These are phyloP conservation scores for Pampusana beccarii DNA, from an alignment of 2,113 vertebrate genomes.

Conservation along the genomic window DNA sequence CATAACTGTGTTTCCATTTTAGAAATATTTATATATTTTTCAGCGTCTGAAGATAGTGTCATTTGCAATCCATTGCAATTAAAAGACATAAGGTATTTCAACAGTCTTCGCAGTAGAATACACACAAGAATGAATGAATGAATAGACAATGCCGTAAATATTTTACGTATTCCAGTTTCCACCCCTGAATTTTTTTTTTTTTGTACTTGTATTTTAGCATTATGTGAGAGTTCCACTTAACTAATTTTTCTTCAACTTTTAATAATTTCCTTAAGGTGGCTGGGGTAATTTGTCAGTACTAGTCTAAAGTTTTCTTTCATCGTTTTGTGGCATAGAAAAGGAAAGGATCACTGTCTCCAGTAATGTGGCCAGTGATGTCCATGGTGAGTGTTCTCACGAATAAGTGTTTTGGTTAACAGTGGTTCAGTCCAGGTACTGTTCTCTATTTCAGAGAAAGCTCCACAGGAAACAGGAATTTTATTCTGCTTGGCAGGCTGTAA, in stretches of 20 bases:
- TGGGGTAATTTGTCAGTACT: neutral
- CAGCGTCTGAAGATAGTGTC: neutral
- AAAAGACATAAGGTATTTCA: neutral
- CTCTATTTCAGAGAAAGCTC: neutral
- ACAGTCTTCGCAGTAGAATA: neutral
- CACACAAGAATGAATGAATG: neutral
- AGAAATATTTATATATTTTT: neutral
- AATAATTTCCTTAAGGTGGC: neutral
- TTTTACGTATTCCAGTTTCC: neutral
- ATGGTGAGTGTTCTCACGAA: neutral
- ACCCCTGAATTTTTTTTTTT: neutral
- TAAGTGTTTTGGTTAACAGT: neutral
- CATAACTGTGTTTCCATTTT: neutral
- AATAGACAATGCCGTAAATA: neutral
- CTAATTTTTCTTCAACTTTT: neutral
- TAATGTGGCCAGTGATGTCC: neutral
- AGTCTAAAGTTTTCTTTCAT: neutral
- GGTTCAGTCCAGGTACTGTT: neutral
- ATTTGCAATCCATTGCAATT: neutral
- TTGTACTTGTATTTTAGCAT: neutral
- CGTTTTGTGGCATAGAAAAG: neutral
- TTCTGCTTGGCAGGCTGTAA: neutral
- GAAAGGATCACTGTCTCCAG: neutral
- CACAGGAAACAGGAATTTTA: neutral
- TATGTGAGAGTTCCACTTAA: neutral